Conservation (phyloP, 1,140 invertebrate genomes). For the Triops longicaudatus region DNA sequence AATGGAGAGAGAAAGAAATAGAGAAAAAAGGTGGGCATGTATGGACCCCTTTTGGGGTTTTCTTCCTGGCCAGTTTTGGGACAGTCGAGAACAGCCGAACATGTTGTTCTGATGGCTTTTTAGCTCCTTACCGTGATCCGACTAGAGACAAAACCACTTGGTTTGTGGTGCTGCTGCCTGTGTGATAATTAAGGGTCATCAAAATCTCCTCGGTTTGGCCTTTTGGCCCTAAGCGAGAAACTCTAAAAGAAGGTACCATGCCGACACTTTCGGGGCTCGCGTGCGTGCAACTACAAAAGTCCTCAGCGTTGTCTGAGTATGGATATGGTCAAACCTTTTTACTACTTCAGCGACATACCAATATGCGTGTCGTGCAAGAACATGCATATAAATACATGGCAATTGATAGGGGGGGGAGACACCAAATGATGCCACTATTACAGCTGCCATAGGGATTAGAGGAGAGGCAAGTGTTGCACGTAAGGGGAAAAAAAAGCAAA, state of each 20-base stretch:
- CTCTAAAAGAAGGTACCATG: neutral
- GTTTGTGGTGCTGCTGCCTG: slow-evolving; percentile 4
- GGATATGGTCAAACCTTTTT: slow-evolving; percentile 5
- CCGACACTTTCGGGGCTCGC: neutral
- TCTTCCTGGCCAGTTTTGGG: neutral
- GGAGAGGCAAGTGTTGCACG: neutral
- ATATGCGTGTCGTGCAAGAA: slow-evolving; percentile 5
- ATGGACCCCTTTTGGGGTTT: neutral
- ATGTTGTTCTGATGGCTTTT: neutral
- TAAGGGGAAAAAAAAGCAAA: neutral
- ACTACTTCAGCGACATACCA: slow-evolving; percentile 3
- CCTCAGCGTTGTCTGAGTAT: neutral
- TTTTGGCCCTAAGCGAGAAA: slow-evolving; percentile 14
- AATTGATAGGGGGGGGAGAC: neutral
- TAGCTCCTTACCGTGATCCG: slow-evolving; percentile 5
- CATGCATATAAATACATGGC: slow-evolving; percentile 11
- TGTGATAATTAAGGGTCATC: slow-evolving; percentile 12
- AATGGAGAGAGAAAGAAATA: neutral
- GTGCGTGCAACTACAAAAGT: slow-evolving; percentile 11
- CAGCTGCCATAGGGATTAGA: neutral
- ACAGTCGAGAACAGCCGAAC: neutral
- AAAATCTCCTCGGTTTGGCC: slow-evolving; percentile 11
- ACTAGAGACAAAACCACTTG: neutral
- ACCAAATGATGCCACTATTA: slow-evolving; percentile 3
- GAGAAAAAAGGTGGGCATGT: neutral